A percentile compares a stretch with the other conserved stretches of the same genome.
Conservation (phyloP, 1,140 invertebrate genomes). For the Drepana arcuata region DNA sequence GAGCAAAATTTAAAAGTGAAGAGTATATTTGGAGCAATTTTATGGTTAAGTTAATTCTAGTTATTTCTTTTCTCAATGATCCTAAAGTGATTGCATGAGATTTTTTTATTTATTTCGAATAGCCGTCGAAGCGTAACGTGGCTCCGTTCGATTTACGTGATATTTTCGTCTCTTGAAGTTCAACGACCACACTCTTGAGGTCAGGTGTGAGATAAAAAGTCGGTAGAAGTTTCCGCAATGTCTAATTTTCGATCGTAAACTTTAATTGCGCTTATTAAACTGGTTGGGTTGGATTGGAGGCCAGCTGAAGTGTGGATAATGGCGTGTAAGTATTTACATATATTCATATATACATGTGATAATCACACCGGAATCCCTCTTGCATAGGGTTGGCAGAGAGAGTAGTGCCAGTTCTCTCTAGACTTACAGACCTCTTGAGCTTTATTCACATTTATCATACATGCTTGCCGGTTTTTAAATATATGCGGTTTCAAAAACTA, state of each 20-base stretch:
- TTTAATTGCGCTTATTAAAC: slow-evolving; percentile 37
- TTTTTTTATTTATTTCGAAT: slow-evolving; percentile 8
- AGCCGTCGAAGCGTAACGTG: slow-evolving; percentile 21
- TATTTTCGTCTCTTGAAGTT: slow-evolving; percentile 30
- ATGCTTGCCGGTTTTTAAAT: too few relatives aligned
- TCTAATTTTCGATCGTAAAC: slow-evolving; percentile 47
- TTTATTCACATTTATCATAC: too few relatives aligned
- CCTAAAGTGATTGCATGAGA: slow-evolving; percentile 9
- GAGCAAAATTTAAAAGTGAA: too few relatives aligned
- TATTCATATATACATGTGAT: too few relatives aligned
- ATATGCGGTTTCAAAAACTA: too few relatives aligned
- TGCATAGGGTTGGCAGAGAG: too few relatives aligned
- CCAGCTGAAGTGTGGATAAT: too few relatives aligned
- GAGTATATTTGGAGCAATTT: slow-evolving; percentile 14
- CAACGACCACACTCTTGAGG: slow-evolving; percentile 40
- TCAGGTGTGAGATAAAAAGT: slow-evolving; percentile 41
- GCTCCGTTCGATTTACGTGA: slow-evolving; percentile 35
- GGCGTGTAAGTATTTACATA: too few relatives aligned
- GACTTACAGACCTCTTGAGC: too few relatives aligned
- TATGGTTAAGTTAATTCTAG: slow-evolving; percentile 19
- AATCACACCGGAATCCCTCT: too few relatives aligned
- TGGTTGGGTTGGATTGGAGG: slow-evolving; percentile 2
- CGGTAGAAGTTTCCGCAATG: slow-evolving; percentile 32
- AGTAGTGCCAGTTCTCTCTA: too few relatives aligned
- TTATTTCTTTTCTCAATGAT: slow-evolving; percentile 14